Evolutionary conservation across 2,888 invertebrate genomes (phyloP).

Genomic region (Drosophila mimetica): DNA sequence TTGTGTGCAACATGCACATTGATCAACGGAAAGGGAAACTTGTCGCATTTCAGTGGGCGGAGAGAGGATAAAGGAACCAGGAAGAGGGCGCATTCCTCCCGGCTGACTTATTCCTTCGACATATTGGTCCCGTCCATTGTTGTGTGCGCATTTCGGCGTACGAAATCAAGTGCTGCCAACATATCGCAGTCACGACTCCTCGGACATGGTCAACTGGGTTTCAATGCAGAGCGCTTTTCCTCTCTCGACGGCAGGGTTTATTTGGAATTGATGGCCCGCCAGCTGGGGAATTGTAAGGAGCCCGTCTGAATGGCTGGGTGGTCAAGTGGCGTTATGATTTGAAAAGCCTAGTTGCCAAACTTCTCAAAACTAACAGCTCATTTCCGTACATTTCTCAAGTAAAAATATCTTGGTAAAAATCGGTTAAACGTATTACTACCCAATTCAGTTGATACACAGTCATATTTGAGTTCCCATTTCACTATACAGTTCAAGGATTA

Average conservation of each 20-base stretch:
- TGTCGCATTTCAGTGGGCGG: constrained; percentile 46
- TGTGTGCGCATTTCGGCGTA: constrained; percentile 44
- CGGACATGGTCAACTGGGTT: constrained; percentile 30
- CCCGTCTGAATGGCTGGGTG: constrained; percentile 20
- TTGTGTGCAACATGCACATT: constrained; percentile 47
- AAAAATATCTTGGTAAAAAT: constrained; percentile 12
- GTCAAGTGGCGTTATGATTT: constrained; percentile 34
- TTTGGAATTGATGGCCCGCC: constrained; percentile 28
- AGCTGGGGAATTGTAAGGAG: constrained; percentile 14
- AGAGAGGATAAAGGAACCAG: not conserved
- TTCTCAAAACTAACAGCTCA: constrained; percentile 2
- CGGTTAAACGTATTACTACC: not conserved
- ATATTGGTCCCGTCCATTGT: constrained; percentile 55
- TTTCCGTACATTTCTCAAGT: not conserved
- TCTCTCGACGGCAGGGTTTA: constrained; percentile 27
- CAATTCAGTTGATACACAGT: not conserved
- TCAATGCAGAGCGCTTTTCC: constrained; percentile 19
- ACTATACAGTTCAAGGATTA: too few species aligned
- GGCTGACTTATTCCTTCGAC: constrained; percentile 42
- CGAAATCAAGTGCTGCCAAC: constrained; percentile 43
- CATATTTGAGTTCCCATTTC: too few species aligned
- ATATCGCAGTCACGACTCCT: constrained; percentile 35
- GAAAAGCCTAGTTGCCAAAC: constrained; percentile 31
- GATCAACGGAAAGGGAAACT: constrained; percentile 48
- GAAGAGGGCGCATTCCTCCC: constrained; percentile 14